These are phyloP conservation scores for Platichthys stellatus DNA, from an alignment of 2,113 vertebrate genomes.

Conservation along the genomic window DNA sequence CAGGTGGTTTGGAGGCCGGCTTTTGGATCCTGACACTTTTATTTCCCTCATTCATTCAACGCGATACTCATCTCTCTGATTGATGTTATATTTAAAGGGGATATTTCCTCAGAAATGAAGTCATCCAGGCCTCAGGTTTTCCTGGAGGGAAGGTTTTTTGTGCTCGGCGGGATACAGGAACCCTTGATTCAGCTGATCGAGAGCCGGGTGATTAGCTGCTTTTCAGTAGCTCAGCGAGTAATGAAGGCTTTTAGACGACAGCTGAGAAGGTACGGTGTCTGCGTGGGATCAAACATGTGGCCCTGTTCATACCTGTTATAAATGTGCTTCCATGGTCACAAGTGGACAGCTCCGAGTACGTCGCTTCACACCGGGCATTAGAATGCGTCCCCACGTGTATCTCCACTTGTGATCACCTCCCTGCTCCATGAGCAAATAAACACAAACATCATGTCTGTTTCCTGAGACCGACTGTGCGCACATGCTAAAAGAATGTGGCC, in stretches of 20 bases:
- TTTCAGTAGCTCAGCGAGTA: not conserved
- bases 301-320: conserved; percentile 1
- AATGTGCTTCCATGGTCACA: not conserved
- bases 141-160: not conserved
- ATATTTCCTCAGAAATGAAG: not conserved
- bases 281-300: not conserved
- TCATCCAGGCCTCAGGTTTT: not conserved
- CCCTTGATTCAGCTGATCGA: not conserved
- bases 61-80: not conserved
- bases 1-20: not conserved
- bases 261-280: not conserved
- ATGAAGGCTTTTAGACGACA: too few relatives aligned
- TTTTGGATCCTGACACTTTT: not conserved
- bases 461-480: not conserved
- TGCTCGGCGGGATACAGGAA: not conserved
- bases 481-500: not conserved
- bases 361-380: not conserved
- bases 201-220: conserved; percentile 14
- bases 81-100: not conserved
- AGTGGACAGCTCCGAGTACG: not conserved
- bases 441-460: not conserved
- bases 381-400: too few relatives aligned
- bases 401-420: not conserved
- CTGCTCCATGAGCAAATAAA: not conserved
- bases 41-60: not conserved